A percentile compares a stretch with the other conserved stretches of the same genome.
These are phyloP conservation scores for Eptatretus atami DNA, from an alignment of 2,797 vertebrate genomes.

Conservation along the genomic window DNA sequence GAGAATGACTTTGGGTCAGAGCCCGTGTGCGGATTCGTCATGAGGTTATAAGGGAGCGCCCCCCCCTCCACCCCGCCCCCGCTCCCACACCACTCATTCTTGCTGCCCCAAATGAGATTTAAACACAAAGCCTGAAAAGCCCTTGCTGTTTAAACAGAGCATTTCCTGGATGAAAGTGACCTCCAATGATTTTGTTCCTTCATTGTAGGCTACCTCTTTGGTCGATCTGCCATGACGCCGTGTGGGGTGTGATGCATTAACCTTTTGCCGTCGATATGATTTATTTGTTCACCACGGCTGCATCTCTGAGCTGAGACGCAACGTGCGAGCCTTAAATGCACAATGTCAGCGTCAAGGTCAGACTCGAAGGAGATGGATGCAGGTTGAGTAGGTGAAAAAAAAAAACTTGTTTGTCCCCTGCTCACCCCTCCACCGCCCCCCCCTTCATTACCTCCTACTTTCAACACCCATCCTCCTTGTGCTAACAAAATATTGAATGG, in stretches of 20 bases:
- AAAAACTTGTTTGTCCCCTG: too few relatives aligned
- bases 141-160: not conserved
- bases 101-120: not conserved
- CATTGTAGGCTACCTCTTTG: slow-evolving; percentile 2
- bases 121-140: not conserved
- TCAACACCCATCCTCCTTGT: too few relatives aligned
- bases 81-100: too few relatives aligned
- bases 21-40: not conserved
- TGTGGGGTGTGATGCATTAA: too few relatives aligned
- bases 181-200: not conserved
- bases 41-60: not conserved
- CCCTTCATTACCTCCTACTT: too few relatives aligned
- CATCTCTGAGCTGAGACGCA: not conserved
- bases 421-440: too few relatives aligned
- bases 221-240: too few relatives aligned
- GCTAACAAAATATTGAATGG: not conserved
- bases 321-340: not conserved
- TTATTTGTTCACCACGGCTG: slow-evolving; percentile 2
- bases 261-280: not conserved
- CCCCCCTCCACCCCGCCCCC: not conserved
- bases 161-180: slow-evolving; percentile 4
- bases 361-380: slow-evolving; percentile 40
- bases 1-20: not conserved
- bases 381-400: slow-evolving; percentile 28
- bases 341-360: slow-evolving; percentile 5